Base-by-base conservation (phyloP, 2,113 vertebrate genomes). In the Oriolus oriolus region DNA sequence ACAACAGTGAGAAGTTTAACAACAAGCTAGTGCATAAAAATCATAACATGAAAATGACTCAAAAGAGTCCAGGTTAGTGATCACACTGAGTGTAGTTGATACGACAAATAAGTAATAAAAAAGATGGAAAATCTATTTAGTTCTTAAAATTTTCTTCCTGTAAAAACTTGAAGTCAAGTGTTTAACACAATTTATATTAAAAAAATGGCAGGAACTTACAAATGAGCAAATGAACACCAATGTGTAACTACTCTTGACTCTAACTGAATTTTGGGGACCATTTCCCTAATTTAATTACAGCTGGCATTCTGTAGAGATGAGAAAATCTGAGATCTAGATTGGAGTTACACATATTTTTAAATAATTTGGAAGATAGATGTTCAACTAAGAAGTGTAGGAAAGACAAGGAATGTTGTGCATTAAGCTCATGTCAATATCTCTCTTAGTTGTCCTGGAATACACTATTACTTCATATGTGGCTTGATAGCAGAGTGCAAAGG, bases 71-170 rank as follows among this genome's bases (percentile, higher is more conserved):
- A 73, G 8, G 49, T 75, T 82, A 86, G 54, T 0, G 1, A 69
- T 81, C 2, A 0, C 41, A 35, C 24, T 45, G 42, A 45, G 16
- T 44, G 24, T 42, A 70, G 73, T 11, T 84, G 56, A 4, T 64
- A 88, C 75, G 68, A 83, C 24, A 84, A 94, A 73, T 41, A 80
- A 93, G 52, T 26, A 76, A 74, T 35, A 90, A 89, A 95, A 95
- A 93, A 83, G 27, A 75, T 41, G 71, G 66, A 66, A 91, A 77
- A 30, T 88, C 33, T 85, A 22, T 89, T 76, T 66, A 13, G 8
- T 84, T 84, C 31, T 65, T 74, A 77, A 77, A 66, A 56, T 59
- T 56, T 19, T 68, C 68, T 88, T 70, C 45, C 30, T 88, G 20
- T 90, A 76, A 70, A 70, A 93, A 83, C 16, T 68, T 35, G 37